These are phyloP conservation scores for Anoplolepis gracilipes DNA, from an alignment of 1,140 invertebrate species.

Conservation along the genomic window DNA sequence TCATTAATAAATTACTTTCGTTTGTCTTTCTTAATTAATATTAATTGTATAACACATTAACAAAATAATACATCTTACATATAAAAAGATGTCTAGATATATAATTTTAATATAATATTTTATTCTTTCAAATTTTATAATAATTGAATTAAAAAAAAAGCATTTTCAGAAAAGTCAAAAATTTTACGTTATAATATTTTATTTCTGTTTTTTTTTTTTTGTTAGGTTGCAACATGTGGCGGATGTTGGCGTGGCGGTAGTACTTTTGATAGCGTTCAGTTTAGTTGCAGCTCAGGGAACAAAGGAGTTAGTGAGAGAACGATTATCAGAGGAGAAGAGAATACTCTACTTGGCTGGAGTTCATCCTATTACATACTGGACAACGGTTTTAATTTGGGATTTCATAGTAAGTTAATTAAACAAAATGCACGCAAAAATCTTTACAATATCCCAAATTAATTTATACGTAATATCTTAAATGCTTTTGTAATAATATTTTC, in stretches of 20 bases:
- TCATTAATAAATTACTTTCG: background rate
- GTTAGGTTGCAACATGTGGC: conserved; percentile 88
- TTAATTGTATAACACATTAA: background rate
- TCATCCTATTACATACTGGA: conserved; percentile 87
- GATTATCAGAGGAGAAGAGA: conserved; percentile 87
- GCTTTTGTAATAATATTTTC: background rate
- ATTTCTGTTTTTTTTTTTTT: conserved; percentile 50
- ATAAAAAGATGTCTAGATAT: no score
- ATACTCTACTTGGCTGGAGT: conserved; percentile 88
- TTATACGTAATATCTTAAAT: background rate
- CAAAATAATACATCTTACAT: no score
- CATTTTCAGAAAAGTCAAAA: background rate
- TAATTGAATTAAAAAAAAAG: background rate
- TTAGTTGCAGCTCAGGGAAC: conserved; percentile 87
- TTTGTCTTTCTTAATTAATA: conserved; percentile 20
- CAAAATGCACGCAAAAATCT: background rate
- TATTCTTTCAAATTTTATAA: background rate
- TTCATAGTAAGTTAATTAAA: conserved; percentile 84
- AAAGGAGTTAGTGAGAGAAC: conserved; percentile 87
- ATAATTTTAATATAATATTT: background rate
- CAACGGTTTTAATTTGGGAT: conserved; percentile 87
- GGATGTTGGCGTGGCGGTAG: conserved; percentile 89
- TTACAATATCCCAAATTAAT: background rate
- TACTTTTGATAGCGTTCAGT: conserved; percentile 88
- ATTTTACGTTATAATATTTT: conserved; percentile 1